Conservation (phyloP, 2,888 invertebrate species). For the Tipula helvola region DNA sequence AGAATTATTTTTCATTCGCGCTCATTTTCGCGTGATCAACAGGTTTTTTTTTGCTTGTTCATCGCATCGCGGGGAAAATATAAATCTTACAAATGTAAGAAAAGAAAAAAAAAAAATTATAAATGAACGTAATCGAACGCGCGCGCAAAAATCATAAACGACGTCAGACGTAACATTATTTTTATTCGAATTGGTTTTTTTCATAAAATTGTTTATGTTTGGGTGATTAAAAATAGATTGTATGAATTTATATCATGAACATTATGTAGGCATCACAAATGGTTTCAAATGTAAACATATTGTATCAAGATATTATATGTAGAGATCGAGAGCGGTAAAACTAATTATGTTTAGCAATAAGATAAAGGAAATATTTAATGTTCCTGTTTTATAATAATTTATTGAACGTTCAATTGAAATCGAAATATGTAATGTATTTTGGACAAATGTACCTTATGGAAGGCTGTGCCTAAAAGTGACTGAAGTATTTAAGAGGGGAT, state of each 20-base stretch:
- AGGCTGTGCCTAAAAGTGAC: too few species aligned
- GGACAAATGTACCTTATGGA: too few species aligned
- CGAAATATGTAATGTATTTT: too few species aligned
- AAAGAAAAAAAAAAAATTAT: neutral
- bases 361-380: too few species aligned
- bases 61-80: neutral
- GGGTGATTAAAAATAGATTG: neutral
- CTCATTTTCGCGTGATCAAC: neutral
- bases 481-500: too few species aligned
- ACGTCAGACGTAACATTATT: neutral
- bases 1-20: neutral
- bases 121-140: neutral
- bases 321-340: neutral
- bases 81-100: neutral
- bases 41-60: neutral
- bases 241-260: neutral
- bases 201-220: neutral
- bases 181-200: neutral
- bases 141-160: neutral
- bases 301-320: neutral
- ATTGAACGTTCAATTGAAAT: too few species aligned
- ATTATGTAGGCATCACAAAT: neutral
- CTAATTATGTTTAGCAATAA: too few species aligned
- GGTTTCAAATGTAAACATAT: neutral
- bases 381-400: too few species aligned